phyloP scores from a whole-genome alignment of 2,888 invertebrate genomes.

The Dorcus parallelipipedus region DNA sequence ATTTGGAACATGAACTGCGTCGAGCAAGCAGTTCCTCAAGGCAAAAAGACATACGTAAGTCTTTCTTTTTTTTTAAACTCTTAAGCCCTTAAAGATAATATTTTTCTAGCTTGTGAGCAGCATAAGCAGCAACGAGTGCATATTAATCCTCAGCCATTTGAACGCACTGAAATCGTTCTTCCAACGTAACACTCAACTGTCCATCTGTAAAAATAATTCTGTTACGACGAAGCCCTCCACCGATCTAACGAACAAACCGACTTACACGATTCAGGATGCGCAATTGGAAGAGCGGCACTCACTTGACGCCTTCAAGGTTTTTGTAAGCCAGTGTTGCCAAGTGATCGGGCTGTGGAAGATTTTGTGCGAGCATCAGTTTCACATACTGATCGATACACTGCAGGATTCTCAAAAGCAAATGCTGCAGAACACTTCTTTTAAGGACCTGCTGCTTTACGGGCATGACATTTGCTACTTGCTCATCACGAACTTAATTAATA shows the following conservation, averaged over 20 bases:
- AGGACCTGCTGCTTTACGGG: constrained; percentile 75
- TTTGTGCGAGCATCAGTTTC: constrained; percentile 88
- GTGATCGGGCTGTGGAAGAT: constrained; percentile 92
- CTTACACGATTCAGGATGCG: constrained; percentile 46
- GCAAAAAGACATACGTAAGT: constrained; percentile 59
- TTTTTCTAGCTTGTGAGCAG: constrained; percentile 61
- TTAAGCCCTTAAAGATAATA: not conserved
- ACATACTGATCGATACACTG: constrained; percentile 68
- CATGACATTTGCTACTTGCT: constrained; percentile 73
- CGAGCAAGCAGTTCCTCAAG: constrained; percentile 54
- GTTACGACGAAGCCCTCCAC: constrained; percentile 26
- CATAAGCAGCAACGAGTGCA: constrained; percentile 67
- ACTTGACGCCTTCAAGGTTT: constrained; percentile 67
- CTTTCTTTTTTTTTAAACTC: no score
- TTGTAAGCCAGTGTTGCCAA: constrained; percentile 73
- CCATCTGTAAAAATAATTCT: constrained; percentile 27
- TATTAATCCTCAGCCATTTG: constrained; percentile 70
- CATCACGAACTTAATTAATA: constrained; percentile 81
- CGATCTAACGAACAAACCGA: not conserved
- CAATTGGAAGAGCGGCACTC: constrained; percentile 72
- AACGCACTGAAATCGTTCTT: constrained; percentile 74
- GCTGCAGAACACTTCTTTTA: constrained; percentile 62
- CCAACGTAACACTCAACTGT: constrained; percentile 60
- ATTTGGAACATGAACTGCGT: constrained; percentile 84
- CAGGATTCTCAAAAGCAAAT: constrained; percentile 64